These are phyloP conservation scores for Gopherus flavomarginatus DNA, from an alignment of 2,113 vertebrate genomes.

Conservation along the genomic window DNA sequence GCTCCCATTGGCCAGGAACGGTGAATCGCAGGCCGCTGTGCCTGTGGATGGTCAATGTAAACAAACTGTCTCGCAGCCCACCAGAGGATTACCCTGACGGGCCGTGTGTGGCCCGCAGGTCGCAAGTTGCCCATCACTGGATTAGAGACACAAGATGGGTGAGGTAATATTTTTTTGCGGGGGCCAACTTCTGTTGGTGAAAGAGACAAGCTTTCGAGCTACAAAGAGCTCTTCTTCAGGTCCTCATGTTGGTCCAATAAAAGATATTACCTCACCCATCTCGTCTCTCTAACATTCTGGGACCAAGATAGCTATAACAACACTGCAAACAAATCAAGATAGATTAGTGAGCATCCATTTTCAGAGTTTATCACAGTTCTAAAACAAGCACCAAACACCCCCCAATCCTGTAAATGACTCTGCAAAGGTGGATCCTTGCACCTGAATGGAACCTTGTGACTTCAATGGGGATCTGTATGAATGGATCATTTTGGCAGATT, in stretches of 20 bases:
- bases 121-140: no score
- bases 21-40: no score
- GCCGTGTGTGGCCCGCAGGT: no score
- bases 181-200: neutral
- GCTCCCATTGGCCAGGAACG: no score
- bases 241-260: neutral
- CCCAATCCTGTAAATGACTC: neutral
- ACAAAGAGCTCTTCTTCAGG: neutral
- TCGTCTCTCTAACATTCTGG: neutral
- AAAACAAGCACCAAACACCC: neutral
- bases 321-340: neutral
- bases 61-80: no score
- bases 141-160: neutral
- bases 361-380: no score
- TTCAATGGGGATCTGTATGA: neutral
- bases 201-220: neutral
- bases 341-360: neutral
- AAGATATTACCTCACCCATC: neutral
- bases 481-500: neutral
- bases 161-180: neutral
- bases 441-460: accelerated
- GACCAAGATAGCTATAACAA: neutral
- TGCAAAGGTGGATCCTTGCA: neutral
- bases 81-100: no score
- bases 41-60: no score